Conservation (phyloP, 2,888 invertebrate genomes). For the Ophioninae sp. region DNA sequence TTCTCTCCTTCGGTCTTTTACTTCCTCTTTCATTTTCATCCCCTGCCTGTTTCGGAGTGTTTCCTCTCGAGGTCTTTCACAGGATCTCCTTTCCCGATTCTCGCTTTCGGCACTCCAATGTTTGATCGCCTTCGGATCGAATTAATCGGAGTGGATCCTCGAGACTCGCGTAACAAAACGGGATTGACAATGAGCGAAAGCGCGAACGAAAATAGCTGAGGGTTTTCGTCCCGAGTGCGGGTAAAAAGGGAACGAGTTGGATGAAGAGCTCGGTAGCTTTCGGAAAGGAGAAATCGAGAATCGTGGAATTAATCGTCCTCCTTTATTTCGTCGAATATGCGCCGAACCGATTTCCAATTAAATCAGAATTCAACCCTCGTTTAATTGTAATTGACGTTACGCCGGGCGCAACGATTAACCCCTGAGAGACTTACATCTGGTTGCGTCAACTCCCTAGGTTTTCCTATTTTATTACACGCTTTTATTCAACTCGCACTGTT, state of each 20-base stretch:
- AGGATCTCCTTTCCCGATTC: constrained; percentile 31
- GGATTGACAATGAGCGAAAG: background rate
- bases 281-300: too few species aligned
- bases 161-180: background rate
- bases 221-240: background rate
- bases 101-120: constrained; percentile 31
- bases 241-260: background rate
- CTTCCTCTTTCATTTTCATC: too few species aligned
- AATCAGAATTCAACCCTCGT: background rate
- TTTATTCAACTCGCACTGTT: too few species aligned
- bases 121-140: constrained; percentile 51
- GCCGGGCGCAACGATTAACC: too few species aligned
- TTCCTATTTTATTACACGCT: too few species aligned
- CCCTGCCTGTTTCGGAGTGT: background rate
- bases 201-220: background rate
- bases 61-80: background rate
- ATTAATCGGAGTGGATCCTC: constrained; percentile 53
- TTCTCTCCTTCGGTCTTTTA: background rate
- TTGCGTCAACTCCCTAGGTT: too few species aligned
- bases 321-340: background rate
- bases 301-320: background rate
- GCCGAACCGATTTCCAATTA: background rate
- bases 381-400: background rate
- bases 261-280: background rate
- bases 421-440: too few species aligned